Conservation (phyloP, 2,113 vertebrate species). For the Artemisiospiza belli region DNA sequence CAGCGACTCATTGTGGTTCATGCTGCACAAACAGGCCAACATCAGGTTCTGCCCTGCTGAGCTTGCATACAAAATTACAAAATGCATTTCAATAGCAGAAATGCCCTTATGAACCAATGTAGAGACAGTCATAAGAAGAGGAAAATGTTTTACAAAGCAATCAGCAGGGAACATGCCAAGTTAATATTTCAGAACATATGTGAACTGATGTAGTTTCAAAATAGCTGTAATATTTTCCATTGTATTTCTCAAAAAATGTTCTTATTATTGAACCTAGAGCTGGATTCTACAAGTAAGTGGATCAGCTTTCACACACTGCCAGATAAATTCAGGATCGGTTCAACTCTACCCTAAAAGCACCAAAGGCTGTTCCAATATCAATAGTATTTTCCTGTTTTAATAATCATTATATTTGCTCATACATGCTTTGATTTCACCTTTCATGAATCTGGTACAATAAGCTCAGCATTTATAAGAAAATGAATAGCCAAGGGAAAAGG, state of each 20-base stretch:
- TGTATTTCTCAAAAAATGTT: slow-evolving; percentile 25
- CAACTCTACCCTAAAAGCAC: slow-evolving; percentile 12
- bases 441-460: slow-evolving; percentile 20
- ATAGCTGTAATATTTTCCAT: slow-evolving; percentile 53
- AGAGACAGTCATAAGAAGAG: background rate
- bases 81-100: background rate
- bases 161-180: background rate
- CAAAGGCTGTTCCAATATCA: slow-evolving; percentile 52
- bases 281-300: slow-evolving; percentile 16
- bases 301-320: background rate
- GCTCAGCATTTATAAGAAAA: slow-evolving; percentile 26
- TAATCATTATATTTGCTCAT: slow-evolving; percentile 37
- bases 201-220: slow-evolving; percentile 38
- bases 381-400: slow-evolving; percentile 50
- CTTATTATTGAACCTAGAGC: background rate
- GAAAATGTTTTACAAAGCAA: background rate
- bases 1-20: background rate
- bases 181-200: slow-evolving; percentile 50
- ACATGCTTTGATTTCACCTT: slow-evolving; percentile 19
- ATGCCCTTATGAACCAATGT: background rate
- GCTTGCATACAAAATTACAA: background rate
- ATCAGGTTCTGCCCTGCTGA: background rate
- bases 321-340: slow-evolving; percentile 6
- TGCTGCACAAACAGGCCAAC: background rate
- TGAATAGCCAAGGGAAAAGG: slow-evolving; percentile 19